A percentile compares a stretch with the other conserved stretches of the same genome.
Evolutionary conservation across 2,888 invertebrate species (phyloP).

Genomic region (Exephanes ischioxanthus): DNA sequence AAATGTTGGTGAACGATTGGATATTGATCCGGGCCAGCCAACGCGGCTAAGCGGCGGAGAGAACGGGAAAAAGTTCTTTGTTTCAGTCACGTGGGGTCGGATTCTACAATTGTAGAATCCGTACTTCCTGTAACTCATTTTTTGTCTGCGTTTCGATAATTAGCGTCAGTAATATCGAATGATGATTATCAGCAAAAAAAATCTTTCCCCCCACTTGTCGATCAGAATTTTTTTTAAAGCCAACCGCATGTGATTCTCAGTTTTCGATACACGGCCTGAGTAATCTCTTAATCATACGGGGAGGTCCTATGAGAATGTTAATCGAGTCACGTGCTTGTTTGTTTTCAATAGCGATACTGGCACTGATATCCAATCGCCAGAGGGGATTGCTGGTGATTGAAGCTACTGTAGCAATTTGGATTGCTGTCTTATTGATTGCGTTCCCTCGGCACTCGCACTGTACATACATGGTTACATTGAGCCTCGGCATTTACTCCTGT

Average conservation of each 20-base stretch:
- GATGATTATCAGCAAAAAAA: too few species aligned
- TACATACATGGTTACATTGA: background rate
- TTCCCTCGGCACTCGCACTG: background rate
- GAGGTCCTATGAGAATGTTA: constrained; percentile 5
- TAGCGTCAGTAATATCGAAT: background rate
- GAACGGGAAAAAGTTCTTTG: constrained; percentile 19
- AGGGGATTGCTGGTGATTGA: background rate
- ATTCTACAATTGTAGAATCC: background rate
- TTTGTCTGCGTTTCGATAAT: background rate
- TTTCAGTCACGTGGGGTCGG: background rate
- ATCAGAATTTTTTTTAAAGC: too few species aligned
- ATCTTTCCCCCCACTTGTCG: too few species aligned
- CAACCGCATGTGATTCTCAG: background rate
- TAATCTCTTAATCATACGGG: background rate
- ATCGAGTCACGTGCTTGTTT: background rate
- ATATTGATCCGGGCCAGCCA: constrained; percentile 49
- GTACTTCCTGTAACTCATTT: background rate
- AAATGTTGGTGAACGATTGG: constrained; percentile 65
- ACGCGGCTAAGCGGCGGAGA: constrained; percentile 27
- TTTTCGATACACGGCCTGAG: background rate
- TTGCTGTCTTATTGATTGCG: constrained; percentile 2
- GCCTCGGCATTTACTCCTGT: too few species aligned
- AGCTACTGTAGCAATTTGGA: background rate
- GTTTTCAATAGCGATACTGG: constrained; percentile 4
- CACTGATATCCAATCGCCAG: background rate